phyloP scores from a whole-genome alignment of 2,888 invertebrate genomes.

The Folsomia manolachei region DNA sequence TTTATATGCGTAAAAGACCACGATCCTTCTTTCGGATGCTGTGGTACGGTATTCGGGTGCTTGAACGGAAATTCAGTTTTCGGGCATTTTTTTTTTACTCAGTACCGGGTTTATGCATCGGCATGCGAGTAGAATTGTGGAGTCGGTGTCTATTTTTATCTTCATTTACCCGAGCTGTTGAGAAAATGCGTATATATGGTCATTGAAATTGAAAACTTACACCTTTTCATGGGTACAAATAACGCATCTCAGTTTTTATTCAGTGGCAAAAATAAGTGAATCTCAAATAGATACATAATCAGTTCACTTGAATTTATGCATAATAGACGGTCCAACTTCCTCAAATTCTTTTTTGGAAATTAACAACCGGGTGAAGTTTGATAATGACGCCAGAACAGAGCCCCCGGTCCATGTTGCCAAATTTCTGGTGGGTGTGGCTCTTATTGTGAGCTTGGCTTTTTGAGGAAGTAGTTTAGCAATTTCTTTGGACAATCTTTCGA shows the following conservation, averaged over 20 bases:
- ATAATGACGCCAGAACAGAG: slow-evolving; percentile 30
- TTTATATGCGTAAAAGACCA: background rate
- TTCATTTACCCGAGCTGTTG: too few relatives aligned
- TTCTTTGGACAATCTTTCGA: slow-evolving; percentile 26
- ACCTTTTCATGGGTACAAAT: too few relatives aligned
- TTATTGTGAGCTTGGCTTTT: slow-evolving; percentile 23
- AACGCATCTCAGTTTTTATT: too few relatives aligned
- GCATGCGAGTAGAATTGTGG: too few relatives aligned
- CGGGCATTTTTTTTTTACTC: background rate
- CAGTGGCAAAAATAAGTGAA: too few relatives aligned
- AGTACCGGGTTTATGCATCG: too few relatives aligned
- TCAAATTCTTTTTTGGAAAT: slow-evolving; percentile 31
- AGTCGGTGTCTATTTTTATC: background rate
- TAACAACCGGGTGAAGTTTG: slow-evolving; percentile 27
- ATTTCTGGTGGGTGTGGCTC: slow-evolving; percentile 23
- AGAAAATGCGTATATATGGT: too few relatives aligned
- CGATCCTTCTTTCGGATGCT: background rate
- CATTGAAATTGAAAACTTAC: too few relatives aligned
- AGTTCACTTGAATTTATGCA: slow-evolving; percentile 11
- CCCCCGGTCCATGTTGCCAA: slow-evolving; percentile 32
- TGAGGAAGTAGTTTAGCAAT: slow-evolving; percentile 26
- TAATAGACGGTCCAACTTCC: slow-evolving; percentile 21
- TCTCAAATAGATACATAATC: too few relatives aligned
- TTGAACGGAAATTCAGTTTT: background rate
- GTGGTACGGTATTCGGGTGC: background rate